These are phyloP conservation scores for Chymomyza costata DNA, from an alignment of 1,140 invertebrate species.

Conservation along the genomic window DNA sequence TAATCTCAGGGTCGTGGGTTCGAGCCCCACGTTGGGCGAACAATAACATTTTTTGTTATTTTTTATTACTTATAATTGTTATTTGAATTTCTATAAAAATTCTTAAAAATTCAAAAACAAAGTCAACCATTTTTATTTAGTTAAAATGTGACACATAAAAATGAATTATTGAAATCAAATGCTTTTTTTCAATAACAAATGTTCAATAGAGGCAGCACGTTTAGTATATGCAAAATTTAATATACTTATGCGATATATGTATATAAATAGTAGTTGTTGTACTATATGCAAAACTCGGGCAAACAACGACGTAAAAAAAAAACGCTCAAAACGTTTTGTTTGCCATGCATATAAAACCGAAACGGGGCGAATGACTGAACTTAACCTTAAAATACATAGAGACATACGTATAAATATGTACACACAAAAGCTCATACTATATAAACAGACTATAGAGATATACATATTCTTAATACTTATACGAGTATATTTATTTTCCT, in stretches of 20 bases:
- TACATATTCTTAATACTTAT: slow-evolving; percentile 6
- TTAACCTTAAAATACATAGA: slow-evolving; percentile 43
- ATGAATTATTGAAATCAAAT: too few relatives aligned
- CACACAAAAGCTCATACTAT: slow-evolving; percentile 4
- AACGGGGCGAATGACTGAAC: slow-evolving; percentile 57
- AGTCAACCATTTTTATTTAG: too few relatives aligned
- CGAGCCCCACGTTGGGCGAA: slow-evolving; percentile 91
- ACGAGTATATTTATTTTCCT: neutral
- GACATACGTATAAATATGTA: slow-evolving; percentile 4
- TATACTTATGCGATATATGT: too few relatives aligned
- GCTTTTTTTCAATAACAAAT: slow-evolving; percentile 16
- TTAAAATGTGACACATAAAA: neutral
- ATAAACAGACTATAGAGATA: slow-evolving; percentile 9
- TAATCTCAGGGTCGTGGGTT: slow-evolving; percentile 95
- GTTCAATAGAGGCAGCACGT: slow-evolving; percentile 45
- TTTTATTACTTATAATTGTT: too few relatives aligned
- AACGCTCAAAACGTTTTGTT: slow-evolving; percentile 32
- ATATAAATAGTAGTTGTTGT: too few relatives aligned
- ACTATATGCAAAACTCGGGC: slow-evolving; percentile 3
- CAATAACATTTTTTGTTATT: too few relatives aligned
- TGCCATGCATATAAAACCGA: slow-evolving; percentile 48
- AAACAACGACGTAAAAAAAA: slow-evolving; percentile 15
- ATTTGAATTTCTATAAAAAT: too few relatives aligned
- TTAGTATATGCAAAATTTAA: slow-evolving; percentile 47
- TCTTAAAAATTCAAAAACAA: too few relatives aligned